Evolutionary conservation across 2,797 vertebrate genomes (phyloP).

Genomic region (Hemitrygon akajei): DNA sequence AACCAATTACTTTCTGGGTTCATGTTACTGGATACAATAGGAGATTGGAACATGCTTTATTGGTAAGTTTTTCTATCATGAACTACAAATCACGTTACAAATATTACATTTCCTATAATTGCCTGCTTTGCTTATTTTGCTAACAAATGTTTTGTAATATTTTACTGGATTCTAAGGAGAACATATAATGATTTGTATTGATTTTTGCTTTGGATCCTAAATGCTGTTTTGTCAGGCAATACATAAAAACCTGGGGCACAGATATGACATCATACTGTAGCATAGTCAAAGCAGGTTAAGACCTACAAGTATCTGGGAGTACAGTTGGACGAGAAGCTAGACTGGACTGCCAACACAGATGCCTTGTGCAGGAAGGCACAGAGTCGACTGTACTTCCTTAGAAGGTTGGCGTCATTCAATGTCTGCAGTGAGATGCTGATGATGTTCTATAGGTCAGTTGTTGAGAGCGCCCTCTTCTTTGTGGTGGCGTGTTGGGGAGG

Average conservation of each 20-base stretch:
- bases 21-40: not conserved
- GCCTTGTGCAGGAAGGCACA: too few relatives aligned
- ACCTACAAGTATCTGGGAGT: too few relatives aligned
- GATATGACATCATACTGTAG: not conserved
- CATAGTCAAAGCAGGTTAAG: not conserved
- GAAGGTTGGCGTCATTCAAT: too few relatives aligned
- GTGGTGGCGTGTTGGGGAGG: too few relatives aligned
- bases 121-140: not conserved
- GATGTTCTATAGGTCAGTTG: too few relatives aligned
- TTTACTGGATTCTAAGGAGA: not conserved
- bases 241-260: not conserved
- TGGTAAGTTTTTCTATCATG: not conserved
- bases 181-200: not conserved
- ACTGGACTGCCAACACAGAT: too few relatives aligned
- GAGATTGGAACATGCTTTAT: not conserved
- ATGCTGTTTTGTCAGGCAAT: not conserved
- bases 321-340: too few relatives aligned
- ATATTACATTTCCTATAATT: not conserved
- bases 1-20: not conserved
- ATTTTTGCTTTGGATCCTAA: not conserved
- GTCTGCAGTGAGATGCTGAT: too few relatives aligned
- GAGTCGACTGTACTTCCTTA: too few relatives aligned
- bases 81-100: not conserved
- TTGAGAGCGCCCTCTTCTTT: too few relatives aligned
- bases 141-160: not conserved